These are phyloP conservation scores for Orchesella flavescens DNA, from an alignment of 2,888 invertebrate genomes.

Conservation along the genomic window DNA sequence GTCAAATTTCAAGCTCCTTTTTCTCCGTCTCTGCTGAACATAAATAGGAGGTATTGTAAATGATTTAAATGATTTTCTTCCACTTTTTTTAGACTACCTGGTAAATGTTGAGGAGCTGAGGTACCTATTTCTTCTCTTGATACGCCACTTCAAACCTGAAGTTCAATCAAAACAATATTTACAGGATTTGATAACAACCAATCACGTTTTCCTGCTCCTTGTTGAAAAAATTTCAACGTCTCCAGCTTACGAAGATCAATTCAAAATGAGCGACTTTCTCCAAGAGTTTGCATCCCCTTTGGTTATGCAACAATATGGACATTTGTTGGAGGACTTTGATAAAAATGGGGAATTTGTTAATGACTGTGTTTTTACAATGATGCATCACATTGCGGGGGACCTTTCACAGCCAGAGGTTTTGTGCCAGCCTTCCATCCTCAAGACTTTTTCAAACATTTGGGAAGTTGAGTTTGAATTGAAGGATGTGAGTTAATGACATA, in stretches of 20 bases:
- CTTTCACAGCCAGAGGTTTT: conserved; percentile 80
- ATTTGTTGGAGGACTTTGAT: conserved; percentile 82
- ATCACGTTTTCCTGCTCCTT: conserved; percentile 82
- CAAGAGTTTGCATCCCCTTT: conserved; percentile 84
- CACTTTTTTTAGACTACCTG: conserved; percentile 76
- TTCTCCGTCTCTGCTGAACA: too few species aligned
- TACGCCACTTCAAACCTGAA: conserved; percentile 82
- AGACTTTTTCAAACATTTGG: conserved; percentile 84
- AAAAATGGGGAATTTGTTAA: conserved; percentile 85
- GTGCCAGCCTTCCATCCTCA: conserved; percentile 85
- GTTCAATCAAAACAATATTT: conserved; percentile 84
- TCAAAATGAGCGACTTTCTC: conserved; percentile 80
- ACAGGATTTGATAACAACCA: conserved; percentile 84
- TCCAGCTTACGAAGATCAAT: conserved; percentile 73
- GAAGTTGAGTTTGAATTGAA: conserved; percentile 83
- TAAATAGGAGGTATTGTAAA: too few species aligned
- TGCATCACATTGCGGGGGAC: conserved; percentile 89
- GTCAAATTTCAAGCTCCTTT: too few species aligned
- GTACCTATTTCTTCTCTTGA: conserved; percentile 81
- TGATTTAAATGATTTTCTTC: conserved; percentile 19
- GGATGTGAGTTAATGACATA: conserved; percentile 78
- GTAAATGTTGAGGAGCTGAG: conserved; percentile 80
- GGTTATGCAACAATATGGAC: conserved; percentile 85
- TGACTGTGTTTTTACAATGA: conserved; percentile 87
- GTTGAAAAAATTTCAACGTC: conserved; percentile 79